These are phyloP conservation scores for Beroe ovata DNA, from an alignment of 37 sponge, comb jelly and placozoan genomes.

Conservation along the genomic window DNA sequence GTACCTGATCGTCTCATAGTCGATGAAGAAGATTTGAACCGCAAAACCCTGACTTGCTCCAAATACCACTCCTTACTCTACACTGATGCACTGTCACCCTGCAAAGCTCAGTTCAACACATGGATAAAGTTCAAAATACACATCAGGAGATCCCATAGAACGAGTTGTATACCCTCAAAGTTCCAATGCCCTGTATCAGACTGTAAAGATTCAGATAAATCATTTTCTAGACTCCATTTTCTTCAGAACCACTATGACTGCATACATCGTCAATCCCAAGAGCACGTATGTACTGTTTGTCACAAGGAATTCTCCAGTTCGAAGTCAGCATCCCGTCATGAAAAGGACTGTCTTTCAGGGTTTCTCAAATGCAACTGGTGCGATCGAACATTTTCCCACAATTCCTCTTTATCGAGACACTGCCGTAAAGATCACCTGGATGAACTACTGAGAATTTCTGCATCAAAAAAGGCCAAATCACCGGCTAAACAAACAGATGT, in stretches of 20 bases:
- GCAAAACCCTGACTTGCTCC: constrained; percentile 1
- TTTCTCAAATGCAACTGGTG: neutral
- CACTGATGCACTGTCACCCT: neutral
- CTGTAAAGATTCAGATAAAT: neutral
- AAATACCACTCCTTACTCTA: neutral
- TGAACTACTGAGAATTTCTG: too few species aligned
- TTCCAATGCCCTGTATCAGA: constrained; percentile 31
- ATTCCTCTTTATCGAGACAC: constrained; percentile 37
- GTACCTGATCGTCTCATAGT: neutral
- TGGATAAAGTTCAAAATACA: constrained; percentile 23
- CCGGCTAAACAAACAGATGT: too few species aligned
- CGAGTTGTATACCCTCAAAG: neutral
- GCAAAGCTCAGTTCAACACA: neutral
- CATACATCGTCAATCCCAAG: constrained; percentile 23
- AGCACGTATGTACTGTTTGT: neutral
- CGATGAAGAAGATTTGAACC: neutral
- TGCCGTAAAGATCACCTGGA: constrained; percentile 5
- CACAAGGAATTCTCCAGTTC: constrained; percentile 13
- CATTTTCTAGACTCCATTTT: constrained; percentile 11
- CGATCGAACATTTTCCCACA: neutral
- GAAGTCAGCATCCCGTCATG: neutral
- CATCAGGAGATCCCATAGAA: neutral
- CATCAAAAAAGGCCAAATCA: too few species aligned
- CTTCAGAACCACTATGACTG: constrained; percentile 60
- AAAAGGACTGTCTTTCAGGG: constrained; percentile 6